Percentiles rank a stretch among this genome's conserved stretches.
Conservation (phyloP, 1,140 invertebrate genomes). For the Archivesica marissinica region DNA sequence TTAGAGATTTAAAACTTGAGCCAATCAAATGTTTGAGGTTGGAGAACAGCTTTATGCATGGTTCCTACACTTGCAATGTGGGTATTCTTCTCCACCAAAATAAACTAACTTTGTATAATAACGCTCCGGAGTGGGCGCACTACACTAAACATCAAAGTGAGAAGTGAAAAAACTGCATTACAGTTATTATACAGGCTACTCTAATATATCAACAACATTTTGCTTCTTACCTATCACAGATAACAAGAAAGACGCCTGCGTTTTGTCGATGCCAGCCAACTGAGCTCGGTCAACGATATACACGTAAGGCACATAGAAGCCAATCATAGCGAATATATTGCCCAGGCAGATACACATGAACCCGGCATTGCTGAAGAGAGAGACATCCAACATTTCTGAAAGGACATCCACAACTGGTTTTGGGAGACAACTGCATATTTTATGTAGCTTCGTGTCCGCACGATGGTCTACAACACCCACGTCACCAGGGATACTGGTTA, state of each 20-base stretch:
- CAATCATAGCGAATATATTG: slow-evolving; percentile 97
- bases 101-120: too few relatives aligned
- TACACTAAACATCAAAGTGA: too few relatives aligned
- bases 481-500: slow-evolving; percentile 81
- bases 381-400: slow-evolving; percentile 95
- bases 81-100: too few relatives aligned
- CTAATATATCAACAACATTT: too few relatives aligned
- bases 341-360: slow-evolving; percentile 91
- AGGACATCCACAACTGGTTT: slow-evolving; percentile 87
- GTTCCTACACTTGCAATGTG: too few relatives aligned
- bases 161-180: too few relatives aligned
- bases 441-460: slow-evolving; percentile 53
- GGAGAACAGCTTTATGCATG: too few relatives aligned
- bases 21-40: too few relatives aligned
- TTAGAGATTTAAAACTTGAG: too few relatives aligned
- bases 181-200: too few relatives aligned
- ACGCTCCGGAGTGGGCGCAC: too few relatives aligned
- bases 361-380: slow-evolving; percentile 87
- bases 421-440: slow-evolving; percentile 89
- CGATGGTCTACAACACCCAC: slow-evolving; percentile 86
- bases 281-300: slow-evolving; percentile 94
- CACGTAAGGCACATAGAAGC: slow-evolving; percentile 97
- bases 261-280: slow-evolving; percentile 87
- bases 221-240: slow-evolving; percentile 80
- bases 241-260: slow-evolving; percentile 78